These are phyloP conservation scores for Pteropus rufus DNA, from an alignment of 2,797 vertebrate species.

Conservation along the genomic window DNA sequence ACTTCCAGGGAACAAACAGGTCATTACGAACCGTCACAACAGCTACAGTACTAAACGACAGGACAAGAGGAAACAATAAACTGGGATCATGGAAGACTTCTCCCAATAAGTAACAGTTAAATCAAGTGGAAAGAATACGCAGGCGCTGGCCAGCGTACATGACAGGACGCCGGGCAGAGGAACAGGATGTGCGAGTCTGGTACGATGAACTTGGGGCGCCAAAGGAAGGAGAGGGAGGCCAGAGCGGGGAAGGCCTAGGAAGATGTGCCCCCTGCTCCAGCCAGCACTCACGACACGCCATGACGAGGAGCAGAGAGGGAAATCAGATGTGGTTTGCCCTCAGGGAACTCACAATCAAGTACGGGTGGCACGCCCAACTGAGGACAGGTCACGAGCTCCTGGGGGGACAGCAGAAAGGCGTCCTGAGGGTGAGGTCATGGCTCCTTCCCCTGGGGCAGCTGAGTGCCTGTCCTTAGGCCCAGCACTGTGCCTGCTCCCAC, in stretches of 20 bases:
- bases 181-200: too few relatives aligned
- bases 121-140: background rate
- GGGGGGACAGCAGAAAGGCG: background rate
- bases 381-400: background rate
- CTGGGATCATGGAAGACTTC: background rate
- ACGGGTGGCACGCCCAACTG: background rate
- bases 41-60: background rate
- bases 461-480: background rate
- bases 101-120: background rate
- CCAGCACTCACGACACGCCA: too few relatives aligned
- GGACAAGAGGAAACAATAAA: background rate
- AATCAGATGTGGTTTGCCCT: background rate
- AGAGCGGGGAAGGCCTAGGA: too few relatives aligned
- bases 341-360: background rate
- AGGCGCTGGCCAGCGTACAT: background rate
- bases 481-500: background rate
- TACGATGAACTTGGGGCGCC: rapidly evolving
- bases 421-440: background rate
- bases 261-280: background rate
- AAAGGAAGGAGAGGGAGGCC: background rate
- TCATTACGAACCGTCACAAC: too few relatives aligned
- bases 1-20: background rate
- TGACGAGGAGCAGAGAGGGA: too few relatives aligned
- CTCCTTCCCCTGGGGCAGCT: background rate
- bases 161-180: background rate